A percentile compares a stretch with the other conserved stretches of the same genome.
Conservation (phyloP, 2,888 invertebrate species). For the Cheiracanthium punctorium region DNA sequence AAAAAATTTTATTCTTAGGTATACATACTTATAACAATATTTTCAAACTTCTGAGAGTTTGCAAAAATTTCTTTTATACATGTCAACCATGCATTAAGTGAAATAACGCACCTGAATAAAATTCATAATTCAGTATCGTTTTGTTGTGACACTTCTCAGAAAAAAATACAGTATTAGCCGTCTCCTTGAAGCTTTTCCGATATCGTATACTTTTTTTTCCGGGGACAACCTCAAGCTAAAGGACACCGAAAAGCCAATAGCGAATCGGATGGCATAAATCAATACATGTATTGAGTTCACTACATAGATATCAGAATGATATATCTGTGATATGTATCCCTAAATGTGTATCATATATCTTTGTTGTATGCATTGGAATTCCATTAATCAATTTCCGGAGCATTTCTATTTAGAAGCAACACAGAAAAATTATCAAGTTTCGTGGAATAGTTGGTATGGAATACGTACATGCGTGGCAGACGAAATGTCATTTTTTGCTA, state of each 20-base stretch:
- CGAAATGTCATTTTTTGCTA: too few relatives aligned
- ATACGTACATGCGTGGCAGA: too few relatives aligned
- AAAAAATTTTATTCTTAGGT: too few relatives aligned
- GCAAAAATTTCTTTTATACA: too few relatives aligned
- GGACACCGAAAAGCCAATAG: background rate
- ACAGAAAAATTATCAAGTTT: background rate
- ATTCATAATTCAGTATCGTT: too few relatives aligned
- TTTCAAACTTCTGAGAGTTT: too few relatives aligned
- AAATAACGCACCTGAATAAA: too few relatives aligned
- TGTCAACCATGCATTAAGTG: too few relatives aligned
- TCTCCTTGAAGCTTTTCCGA: background rate
- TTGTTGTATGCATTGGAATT: background rate
- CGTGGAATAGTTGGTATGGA: too few relatives aligned
- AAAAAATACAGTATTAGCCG: background rate
- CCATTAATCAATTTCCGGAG: background rate
- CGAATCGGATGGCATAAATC: background rate
- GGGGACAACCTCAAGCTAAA: background rate
- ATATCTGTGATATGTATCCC: background rate
- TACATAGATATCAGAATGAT: background rate
- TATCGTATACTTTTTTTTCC: background rate
- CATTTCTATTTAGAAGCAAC: background rate
- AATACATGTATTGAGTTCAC: background rate
- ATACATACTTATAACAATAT: too few relatives aligned
- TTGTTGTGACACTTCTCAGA: too few relatives aligned
- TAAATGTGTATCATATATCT: conserved; percentile 3